A percentile compares a stretch with the other conserved stretches of the same genome.
These are phyloP conservation scores for Dipodomys merriami DNA, from an alignment of 2,113 vertebrate genomes.

Conservation along the genomic window DNA sequence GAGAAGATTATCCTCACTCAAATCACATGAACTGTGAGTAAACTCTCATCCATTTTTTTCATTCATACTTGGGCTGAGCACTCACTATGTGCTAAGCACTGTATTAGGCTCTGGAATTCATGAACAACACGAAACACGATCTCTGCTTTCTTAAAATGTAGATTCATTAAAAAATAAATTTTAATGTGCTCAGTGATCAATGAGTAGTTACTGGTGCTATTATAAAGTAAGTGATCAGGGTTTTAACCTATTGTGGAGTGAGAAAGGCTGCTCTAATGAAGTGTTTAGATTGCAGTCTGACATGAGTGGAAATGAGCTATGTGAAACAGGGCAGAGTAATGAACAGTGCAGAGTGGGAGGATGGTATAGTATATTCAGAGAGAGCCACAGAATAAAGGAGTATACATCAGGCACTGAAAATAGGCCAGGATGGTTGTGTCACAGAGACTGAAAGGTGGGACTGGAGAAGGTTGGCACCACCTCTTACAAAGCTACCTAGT, in stretches of 20 bases:
- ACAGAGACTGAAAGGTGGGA: constrained; percentile 9
- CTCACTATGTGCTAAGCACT: not conserved
- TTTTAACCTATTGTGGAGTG: not conserved
- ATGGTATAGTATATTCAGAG: not conserved
- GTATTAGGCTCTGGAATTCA: not conserved
- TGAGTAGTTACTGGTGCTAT: constrained; percentile 21
- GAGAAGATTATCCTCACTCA: not conserved
- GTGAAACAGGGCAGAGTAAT: constrained; percentile 12
- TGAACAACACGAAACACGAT: constrained; percentile 8
- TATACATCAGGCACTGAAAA: constrained; percentile 6
- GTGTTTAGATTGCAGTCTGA: constrained; percentile 43
- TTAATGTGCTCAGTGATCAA: constrained; percentile 14
- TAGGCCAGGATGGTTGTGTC: not conserved
- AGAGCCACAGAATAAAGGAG: not conserved
- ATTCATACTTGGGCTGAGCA: constrained; percentile 1
- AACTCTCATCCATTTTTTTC: constrained; percentile 21
- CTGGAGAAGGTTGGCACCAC: constrained; percentile 11
- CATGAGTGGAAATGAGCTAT: not conserved
- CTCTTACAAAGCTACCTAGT: not conserved
- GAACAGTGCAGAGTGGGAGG: not conserved
- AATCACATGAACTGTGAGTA: not conserved
- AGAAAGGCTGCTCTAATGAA: not conserved
- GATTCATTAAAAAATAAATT: not conserved
- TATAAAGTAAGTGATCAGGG: not conserved
- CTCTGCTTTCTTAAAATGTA: constrained; percentile 52